phyloP scores from a whole-genome alignment of 2,113 vertebrate species.

The Psammodynastes pulverulentus region DNA sequence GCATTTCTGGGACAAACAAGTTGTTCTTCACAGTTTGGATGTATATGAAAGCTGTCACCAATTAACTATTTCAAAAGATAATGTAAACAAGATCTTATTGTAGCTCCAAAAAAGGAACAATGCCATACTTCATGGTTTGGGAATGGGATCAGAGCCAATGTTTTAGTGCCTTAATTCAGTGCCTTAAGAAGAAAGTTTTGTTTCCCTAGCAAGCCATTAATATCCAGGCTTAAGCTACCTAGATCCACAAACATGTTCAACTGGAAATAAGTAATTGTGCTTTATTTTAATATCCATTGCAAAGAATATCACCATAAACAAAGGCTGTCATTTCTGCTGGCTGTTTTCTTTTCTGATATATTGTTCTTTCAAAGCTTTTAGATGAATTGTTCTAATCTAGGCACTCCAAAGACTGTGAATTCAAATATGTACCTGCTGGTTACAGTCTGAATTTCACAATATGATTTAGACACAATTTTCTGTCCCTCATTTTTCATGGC shows the following conservation, averaged over 20 bases:
- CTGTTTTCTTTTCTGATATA: background rate
- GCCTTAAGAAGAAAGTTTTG: slow-evolving; percentile 63
- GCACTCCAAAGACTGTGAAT: background rate
- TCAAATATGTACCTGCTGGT: background rate
- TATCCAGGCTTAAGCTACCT: slow-evolving; percentile 52
- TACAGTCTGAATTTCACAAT: background rate
- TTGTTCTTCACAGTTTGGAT: slow-evolving; percentile 56
- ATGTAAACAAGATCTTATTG: slow-evolving; percentile 58
- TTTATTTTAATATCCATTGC: background rate
- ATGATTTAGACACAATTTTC: background rate
- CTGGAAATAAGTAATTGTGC: slow-evolving; percentile 43
- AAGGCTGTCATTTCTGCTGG: background rate
- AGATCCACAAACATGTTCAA: slow-evolving; percentile 35
- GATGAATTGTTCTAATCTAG: background rate
- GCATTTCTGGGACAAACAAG: slow-evolving; percentile 57
- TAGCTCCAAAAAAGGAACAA: slow-evolving; percentile 66
- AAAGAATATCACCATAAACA: slow-evolving; percentile 21
- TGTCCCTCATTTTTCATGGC: background rate
- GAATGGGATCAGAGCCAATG: slow-evolving; percentile 62
- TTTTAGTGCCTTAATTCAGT: slow-evolving; percentile 56
- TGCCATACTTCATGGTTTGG: slow-evolving; percentile 51
- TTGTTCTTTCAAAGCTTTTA: background rate
- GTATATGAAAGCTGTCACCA: slow-evolving; percentile 61
- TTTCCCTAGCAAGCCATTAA: slow-evolving; percentile 53
- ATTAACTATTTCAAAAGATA: slow-evolving; percentile 64